phyloP scores from a whole-genome alignment of 1,140 invertebrate genomes.

The Drosophila lowei region DNA sequence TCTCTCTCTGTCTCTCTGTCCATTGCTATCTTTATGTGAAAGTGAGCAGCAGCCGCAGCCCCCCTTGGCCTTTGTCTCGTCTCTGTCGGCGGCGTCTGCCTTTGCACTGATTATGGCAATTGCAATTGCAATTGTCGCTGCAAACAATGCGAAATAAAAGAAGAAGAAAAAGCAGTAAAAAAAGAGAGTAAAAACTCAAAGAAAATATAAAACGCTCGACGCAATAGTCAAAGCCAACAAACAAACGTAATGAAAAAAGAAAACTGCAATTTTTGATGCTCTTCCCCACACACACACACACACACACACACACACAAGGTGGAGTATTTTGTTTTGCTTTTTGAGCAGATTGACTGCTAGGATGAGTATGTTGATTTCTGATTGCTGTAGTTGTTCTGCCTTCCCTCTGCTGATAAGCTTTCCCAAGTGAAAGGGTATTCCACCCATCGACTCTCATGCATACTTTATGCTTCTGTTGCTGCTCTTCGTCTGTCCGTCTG shows the following conservation, averaged over 20 bases:
- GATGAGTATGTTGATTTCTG: too few relatives aligned
- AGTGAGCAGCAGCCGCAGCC: slow-evolving; percentile 30
- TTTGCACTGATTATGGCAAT: slow-evolving; percentile 80
- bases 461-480: slow-evolving; percentile 7
- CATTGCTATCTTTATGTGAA: slow-evolving; percentile 33
- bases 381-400: too few relatives aligned
- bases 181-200: slow-evolving; percentile 37
- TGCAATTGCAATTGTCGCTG: slow-evolving; percentile 61
- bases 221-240: slow-evolving; percentile 67
- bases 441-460: not conserved
- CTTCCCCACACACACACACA: not conserved
- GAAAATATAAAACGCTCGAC: slow-evolving; percentile 50
- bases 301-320: slow-evolving; percentile 2
- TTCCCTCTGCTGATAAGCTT: too few relatives aligned
- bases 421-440: slow-evolving; percentile 12
- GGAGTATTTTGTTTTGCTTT: not conserved
- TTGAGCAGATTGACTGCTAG: too few relatives aligned
- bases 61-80: slow-evolving; percentile 63
- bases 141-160: slow-evolving; percentile 70
- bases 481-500: slow-evolving; percentile 13
- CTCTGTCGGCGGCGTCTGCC: slow-evolving; percentile 38
- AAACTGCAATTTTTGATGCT: slow-evolving; percentile 50
- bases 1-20: not conserved
- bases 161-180: slow-evolving; percentile 20
- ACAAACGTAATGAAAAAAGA: slow-evolving; percentile 59